Percentiles rank a stretch among this genome's conserved stretches.
phyloP scores from a whole-genome alignment of 1,140 invertebrate genomes.

The Melitaea cinxia region DNA sequence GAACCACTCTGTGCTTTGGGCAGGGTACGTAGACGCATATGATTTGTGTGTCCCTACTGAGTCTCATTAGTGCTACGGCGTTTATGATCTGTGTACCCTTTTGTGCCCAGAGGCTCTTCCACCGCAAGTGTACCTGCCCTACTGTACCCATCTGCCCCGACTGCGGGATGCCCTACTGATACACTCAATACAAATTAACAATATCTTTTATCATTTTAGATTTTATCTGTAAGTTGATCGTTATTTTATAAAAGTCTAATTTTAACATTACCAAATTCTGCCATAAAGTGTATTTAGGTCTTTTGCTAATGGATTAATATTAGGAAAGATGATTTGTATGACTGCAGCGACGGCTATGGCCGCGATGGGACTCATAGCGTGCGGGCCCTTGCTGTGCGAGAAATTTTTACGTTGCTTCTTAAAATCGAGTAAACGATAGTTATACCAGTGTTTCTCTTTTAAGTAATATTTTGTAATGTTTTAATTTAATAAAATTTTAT shows the following conservation, averaged over 20 bases:
- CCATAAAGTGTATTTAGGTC: background rate
- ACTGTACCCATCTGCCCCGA: conserved; percentile 56
- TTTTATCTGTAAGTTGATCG: conserved; percentile 6
- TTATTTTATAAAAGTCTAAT: background rate
- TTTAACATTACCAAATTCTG: background rate
- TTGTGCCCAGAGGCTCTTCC: conserved; percentile 43
- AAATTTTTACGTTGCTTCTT: conserved; percentile 52
- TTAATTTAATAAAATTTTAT: conserved; percentile 1
- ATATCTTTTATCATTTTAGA: background rate
- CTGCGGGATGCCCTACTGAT: conserved; percentile 60
- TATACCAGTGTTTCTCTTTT: conserved; percentile 1
- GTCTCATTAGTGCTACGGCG: conserved; percentile 47
- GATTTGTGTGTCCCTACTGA: conserved; percentile 66
- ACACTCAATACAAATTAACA: background rate
- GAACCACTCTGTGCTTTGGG: conserved; percentile 20
- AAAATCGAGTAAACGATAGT: conserved; percentile 41
- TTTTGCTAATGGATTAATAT: background rate
- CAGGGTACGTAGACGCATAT: conserved; percentile 44
- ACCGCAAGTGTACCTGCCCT: conserved; percentile 55
- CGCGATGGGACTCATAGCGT: conserved; percentile 46
- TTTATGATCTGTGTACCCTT: conserved; percentile 53
- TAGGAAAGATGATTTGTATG: conserved; percentile 60
- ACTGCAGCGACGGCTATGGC: conserved; percentile 45
- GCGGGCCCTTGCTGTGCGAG: conserved; percentile 58
- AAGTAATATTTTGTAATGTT: background rate